These are phyloP conservation scores for Syndactyla subalaris DNA, from an alignment of 2,797 vertebrate species.

Conservation along the genomic window DNA sequence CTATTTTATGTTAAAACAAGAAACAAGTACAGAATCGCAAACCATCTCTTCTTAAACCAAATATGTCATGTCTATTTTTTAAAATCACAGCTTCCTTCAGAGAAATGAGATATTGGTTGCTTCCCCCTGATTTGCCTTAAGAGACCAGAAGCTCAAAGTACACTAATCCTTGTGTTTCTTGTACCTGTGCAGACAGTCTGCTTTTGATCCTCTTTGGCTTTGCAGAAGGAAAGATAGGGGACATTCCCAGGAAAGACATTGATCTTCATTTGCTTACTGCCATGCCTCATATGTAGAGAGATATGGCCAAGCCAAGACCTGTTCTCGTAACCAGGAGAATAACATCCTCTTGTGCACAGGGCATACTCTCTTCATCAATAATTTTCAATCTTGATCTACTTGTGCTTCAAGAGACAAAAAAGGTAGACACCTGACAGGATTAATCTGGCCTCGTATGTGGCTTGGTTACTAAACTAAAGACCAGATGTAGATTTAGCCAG, in stretches of 20 bases:
- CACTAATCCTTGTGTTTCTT: background rate
- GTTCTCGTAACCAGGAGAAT: background rate
- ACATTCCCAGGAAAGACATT: background rate
- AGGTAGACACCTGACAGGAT: background rate
- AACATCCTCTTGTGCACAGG: background rate
- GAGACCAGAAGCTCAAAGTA: background rate
- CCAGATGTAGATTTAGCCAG: background rate
- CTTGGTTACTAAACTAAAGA: background rate
- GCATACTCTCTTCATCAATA: background rate
- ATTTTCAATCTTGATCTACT: background rate
- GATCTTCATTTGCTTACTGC: background rate
- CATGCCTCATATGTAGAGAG: rapidly evolving
- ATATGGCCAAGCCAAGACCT: background rate
- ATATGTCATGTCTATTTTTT: background rate
- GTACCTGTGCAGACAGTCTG: background rate
- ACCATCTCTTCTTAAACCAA: rapidly evolving
- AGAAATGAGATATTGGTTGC: background rate
- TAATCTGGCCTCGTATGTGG: background rate
- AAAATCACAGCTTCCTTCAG: background rate
- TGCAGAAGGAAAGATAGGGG: background rate
- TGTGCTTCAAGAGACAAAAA: background rate
- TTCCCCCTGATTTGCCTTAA: background rate
- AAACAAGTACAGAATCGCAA: background rate
- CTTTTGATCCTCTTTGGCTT: background rate
- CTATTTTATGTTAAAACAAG: background rate